Evolutionary conservation across 2,113 vertebrate species (phyloP).

Genomic region (Nyctereutes procyonoides): DNA sequence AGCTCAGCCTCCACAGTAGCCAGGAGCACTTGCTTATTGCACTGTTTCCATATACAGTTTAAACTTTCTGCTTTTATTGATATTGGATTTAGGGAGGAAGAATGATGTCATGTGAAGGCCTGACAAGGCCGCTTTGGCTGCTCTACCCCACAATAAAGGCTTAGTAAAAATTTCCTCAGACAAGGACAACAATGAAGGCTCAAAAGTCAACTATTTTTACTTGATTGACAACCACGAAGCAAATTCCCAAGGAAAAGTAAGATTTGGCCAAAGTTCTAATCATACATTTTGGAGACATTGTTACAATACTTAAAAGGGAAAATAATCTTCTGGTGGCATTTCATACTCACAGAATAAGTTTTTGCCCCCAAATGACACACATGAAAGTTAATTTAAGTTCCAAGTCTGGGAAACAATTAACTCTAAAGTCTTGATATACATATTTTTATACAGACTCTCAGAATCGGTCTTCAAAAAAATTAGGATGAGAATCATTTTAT

Average conservation of each 20-base stretch:
- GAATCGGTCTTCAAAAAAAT: background rate
- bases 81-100: constrained; percentile 15
- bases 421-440: background rate
- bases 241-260: constrained; percentile 57
- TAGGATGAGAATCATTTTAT: background rate
- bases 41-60: background rate
- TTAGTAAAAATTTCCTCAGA: constrained; percentile 35
- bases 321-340: background rate
- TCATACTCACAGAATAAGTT: background rate
- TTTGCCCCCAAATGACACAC: background rate
- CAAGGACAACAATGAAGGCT: background rate
- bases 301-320: background rate
- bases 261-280: constrained; percentile 24
- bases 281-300: constrained; percentile 11
- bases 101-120: constrained; percentile 32
- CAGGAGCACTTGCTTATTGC: constrained; percentile 2
- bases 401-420: constrained; percentile 42
- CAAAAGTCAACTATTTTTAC: constrained; percentile 49
- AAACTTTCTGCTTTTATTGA: constrained; percentile 52
- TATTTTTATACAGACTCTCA: background rate
- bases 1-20: background rate
- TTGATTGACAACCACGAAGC: constrained; percentile 48
- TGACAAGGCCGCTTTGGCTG: background rate
- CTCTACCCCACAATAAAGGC: background rate
- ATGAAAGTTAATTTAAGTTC: constrained; percentile 41